Evolutionary conservation across 2,113 vertebrate genomes (phyloP).

Genomic region (Chloroceryle aenea): DNA sequence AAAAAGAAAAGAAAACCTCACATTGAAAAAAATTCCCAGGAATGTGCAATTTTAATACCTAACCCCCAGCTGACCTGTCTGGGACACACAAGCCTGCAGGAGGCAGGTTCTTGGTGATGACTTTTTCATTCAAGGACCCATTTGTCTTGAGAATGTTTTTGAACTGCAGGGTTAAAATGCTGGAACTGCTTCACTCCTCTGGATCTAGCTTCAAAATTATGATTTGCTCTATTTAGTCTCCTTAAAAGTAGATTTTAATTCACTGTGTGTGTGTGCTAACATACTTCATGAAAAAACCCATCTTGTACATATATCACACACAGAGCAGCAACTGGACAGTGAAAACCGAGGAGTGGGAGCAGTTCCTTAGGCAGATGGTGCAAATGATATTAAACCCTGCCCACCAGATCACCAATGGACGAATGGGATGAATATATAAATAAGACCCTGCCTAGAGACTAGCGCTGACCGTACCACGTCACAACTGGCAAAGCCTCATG

Average conservation of each 20-base stretch:
- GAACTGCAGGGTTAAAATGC: not conserved
- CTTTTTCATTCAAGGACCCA: not conserved
- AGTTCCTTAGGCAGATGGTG: not conserved
- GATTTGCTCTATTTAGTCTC: not conserved
- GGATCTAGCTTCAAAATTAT: not conserved
- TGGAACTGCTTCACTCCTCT: not conserved
- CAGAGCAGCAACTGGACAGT: not conserved
- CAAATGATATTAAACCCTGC: accelerated
- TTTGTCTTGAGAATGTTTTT: not conserved
- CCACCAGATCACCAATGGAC: not conserved
- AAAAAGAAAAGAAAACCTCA: not conserved
- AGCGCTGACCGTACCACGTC: accelerated
- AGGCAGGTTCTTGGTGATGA: not conserved
- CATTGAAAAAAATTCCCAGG: not conserved
- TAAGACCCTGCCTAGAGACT: not conserved
- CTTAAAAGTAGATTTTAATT: not conserved
- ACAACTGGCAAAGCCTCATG: accelerated
- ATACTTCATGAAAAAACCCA: accelerated
- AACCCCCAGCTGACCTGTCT: not conserved
- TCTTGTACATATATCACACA: accelerated
- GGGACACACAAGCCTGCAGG: not conserved
- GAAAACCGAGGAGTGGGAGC: not conserved
- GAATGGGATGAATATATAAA: accelerated
- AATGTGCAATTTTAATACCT: not conserved
- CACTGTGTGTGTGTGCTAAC: not conserved